A percentile compares a stretch with the other conserved stretches of the same genome.
Evolutionary conservation across 2,113 vertebrate species (phyloP).

Genomic region (Leptobrachium ailaonicum): DNA sequence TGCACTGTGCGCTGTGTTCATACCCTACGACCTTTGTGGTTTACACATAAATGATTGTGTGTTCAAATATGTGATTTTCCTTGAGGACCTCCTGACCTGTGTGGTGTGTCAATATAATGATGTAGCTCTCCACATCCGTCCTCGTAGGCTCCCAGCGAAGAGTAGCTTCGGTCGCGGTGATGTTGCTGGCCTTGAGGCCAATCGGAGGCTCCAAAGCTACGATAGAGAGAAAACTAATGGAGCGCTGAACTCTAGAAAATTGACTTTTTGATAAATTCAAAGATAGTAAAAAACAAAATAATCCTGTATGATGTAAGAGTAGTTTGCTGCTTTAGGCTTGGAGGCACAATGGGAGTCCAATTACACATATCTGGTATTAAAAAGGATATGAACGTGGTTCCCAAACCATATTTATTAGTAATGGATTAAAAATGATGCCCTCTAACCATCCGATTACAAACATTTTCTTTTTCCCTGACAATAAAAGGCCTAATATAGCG

Average conservation of each 20-base stretch:
- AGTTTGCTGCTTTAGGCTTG: too few species aligned
- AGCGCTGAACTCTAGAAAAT: background rate
- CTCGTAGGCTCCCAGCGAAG: conserved; percentile 83
- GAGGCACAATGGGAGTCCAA: too few species aligned
- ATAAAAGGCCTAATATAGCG: too few species aligned
- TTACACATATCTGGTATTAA: too few species aligned
- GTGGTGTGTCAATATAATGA: conserved; percentile 79
- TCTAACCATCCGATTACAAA: too few species aligned
- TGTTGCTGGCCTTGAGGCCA: conserved; percentile 79
- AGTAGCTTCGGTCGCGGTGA: conserved; percentile 86
- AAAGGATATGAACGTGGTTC: too few species aligned
- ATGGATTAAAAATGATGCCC: too few species aligned
- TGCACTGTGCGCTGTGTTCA: background rate
- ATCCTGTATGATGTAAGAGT: too few species aligned
- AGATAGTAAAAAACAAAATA: background rate
- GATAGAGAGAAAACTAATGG: conserved; percentile 25
- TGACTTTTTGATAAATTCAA: background rate
- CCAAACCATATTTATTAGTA: too few species aligned
- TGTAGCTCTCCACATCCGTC: conserved; percentile 85
- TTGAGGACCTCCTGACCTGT: conserved; percentile 66
- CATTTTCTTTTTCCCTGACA: too few species aligned
- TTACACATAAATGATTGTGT: background rate
- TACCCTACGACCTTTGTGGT: background rate
- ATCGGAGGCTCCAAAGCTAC: conserved; percentile 90
- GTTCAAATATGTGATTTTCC: conserved; percentile 6